Evolutionary conservation across 2,797 vertebrate species (phyloP).

Genomic region (Myiotriccus ornatus): DNA sequence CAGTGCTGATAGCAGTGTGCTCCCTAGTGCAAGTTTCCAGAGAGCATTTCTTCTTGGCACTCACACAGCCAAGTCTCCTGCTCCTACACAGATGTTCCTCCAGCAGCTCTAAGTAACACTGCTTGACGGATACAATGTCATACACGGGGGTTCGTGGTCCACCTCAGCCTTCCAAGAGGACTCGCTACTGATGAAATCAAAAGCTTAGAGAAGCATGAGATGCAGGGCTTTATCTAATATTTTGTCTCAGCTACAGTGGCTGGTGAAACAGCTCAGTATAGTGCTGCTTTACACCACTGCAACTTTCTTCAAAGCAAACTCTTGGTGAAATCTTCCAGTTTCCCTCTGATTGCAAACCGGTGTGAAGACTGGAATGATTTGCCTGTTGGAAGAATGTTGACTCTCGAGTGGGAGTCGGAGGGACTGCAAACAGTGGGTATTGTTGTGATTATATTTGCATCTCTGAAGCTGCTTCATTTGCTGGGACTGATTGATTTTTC

Average conservation of each 20-base stretch:
- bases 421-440: conserved; percentile 98
- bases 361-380: conserved; percentile 83
- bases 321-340: conserved; percentile 60
- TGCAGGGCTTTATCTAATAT: conserved; percentile 55
- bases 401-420: conserved; percentile 95
- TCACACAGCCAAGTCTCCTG: conserved; percentile 48
- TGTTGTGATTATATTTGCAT: conserved; percentile 95
- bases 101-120: conserved; percentile 46
- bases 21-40: conserved; percentile 61
- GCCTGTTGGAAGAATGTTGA: conserved; percentile 85
- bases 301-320: conserved; percentile 68
- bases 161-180: conserved; percentile 63
- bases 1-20: background rate
- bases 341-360: conserved; percentile 54
- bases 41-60: conserved; percentile 50
- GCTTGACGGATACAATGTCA: conserved; percentile 8
- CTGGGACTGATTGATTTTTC: conserved; percentile 99
- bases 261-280: conserved; percentile 21
- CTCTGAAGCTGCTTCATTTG: conserved; percentile 97
- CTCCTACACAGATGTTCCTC: conserved; percentile 52
- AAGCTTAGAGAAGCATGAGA: conserved; percentile 69
- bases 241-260: conserved; percentile 60
- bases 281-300: conserved; percentile 50
- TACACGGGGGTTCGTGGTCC: conserved; percentile 61
- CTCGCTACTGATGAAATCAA: conserved; percentile 63